Percentiles rank a stretch among this genome's conserved stretches.
These are phyloP conservation scores for Geococcyx californianus DNA, from an alignment of 2,113 vertebrate species.

Conservation along the genomic window DNA sequence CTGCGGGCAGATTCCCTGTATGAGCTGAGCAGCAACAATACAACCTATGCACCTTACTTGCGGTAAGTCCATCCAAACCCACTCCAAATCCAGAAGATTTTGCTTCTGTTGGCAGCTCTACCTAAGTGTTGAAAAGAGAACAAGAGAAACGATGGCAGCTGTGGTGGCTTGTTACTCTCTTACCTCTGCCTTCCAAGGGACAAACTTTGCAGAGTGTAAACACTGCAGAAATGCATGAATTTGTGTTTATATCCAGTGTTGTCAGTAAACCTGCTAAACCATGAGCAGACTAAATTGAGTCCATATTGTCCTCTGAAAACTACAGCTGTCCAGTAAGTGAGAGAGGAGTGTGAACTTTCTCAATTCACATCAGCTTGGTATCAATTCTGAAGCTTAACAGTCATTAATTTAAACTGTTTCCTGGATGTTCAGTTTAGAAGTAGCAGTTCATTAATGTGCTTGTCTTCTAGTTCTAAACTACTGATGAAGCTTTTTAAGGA, in stretches of 20 bases:
- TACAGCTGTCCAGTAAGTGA: not conserved
- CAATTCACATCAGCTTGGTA: not conserved
- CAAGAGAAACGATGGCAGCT: fast-evolving
- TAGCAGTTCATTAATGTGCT: not conserved
- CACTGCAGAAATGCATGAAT: not conserved
- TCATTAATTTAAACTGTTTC: not conserved
- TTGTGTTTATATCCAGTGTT: not conserved
- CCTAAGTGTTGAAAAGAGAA: not conserved
- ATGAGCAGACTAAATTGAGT: not conserved
- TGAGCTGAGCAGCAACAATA: conserved; percentile 68
- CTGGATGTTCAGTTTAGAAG: not conserved
- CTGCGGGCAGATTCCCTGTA: conserved; percentile 89
- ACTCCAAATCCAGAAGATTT: not conserved
- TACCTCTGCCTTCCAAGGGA: not conserved
- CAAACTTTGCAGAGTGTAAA: not conserved
- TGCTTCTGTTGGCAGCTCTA: not conserved
- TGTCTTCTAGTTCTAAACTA: not conserved
- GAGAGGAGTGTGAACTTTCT: not conserved
- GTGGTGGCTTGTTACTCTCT: not conserved
- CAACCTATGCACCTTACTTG: conserved; percentile 82
- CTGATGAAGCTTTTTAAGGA: not conserved
- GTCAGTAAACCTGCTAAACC: not conserved
- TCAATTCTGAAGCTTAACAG: not conserved
- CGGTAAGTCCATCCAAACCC: conserved; percentile 74
- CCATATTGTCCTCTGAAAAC: not conserved